Base-by-base conservation (phyloP, 2,888 invertebrate genomes). In the Apotomis capreana region DNA sequence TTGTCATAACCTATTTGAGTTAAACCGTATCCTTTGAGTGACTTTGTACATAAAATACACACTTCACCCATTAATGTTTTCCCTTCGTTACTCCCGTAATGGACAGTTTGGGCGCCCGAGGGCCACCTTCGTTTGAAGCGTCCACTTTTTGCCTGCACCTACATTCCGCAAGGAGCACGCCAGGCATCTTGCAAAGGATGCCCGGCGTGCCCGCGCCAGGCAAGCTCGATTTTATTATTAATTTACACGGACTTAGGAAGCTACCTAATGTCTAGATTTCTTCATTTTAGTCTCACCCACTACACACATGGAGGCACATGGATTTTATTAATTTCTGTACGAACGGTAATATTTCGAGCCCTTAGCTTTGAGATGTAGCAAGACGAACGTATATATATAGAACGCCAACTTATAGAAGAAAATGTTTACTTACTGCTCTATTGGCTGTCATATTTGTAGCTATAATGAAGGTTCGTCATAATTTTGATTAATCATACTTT, bases 101-200 rank as follows among this genome's bases (percentile, higher is more conserved):
- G 13, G 68, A 10, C 60, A 73, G 70, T 84, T 91, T 90, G 87
- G 81, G 80, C 78, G 69, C 44, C 81, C 5, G 83, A 82, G 80
- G 80, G 83, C 87, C 90, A 90, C 89, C 88, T 85, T 80, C 86
- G 90, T 90, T 90, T 89, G 89, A 89, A 87, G 85, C 86, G 80
- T 77, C 75, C 84, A 88, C 84, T 90, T 90, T 92, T 91, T 90
- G 88, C 85, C 85, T 86, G 86, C 85, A 85, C 87, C 85, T 87
- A 87, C 89, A 91, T 92, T 89, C 91, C 87, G 77, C 78, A 81
- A 88, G 84, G 87, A 82, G 83, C 85, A 83, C 84, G 85, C 81
- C 79, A 79, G 82, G 85, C 84, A 89, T 86, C 82, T 84, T 83
- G 76, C 78, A 82, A 81, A 83, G 81, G 82, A 70, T 67, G 78